These are phyloP conservation scores for Microtus richardsoni DNA, from an alignment of 2,113 vertebrate species.

Conservation along the genomic window DNA sequence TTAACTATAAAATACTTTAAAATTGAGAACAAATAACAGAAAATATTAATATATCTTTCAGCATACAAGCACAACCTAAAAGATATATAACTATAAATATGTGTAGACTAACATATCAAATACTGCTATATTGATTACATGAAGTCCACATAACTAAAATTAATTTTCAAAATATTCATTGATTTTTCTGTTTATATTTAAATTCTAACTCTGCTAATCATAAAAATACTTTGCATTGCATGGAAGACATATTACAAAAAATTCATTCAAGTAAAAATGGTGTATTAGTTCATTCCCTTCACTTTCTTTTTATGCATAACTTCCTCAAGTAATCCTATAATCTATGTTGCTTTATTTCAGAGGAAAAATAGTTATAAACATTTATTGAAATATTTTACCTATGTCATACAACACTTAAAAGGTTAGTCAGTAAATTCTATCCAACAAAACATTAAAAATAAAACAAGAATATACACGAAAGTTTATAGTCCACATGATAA, in stretches of 20 bases:
- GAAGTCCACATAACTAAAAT: not conserved
- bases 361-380: constrained; percentile 17
- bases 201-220: not conserved
- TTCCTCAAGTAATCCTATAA: constrained; percentile 18
- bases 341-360: not conserved
- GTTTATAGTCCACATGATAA: not conserved
- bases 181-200: not conserved
- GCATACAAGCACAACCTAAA: constrained; percentile 20
- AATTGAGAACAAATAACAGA: constrained; percentile 4
- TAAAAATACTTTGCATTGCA: not conserved
- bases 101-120: not conserved
- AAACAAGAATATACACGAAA: constrained; percentile 1
- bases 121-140: not conserved
- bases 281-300: not conserved
- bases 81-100: constrained; percentile 9
- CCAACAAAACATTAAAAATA: not conserved
- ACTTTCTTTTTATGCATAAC: not conserved
- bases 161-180: not conserved
- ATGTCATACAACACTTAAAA: not conserved
- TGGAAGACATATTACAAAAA: not conserved
- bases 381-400: constrained; percentile 47
- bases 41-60: constrained; percentile 17
- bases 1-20: constrained; percentile 8
- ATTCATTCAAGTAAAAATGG: not conserved
- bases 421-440: not conserved